Evolutionary conservation across 2,797 vertebrate genomes (phyloP), one percentile per base, ranked within the genome.

Genomic region (Microchirus variegatus): DNA sequence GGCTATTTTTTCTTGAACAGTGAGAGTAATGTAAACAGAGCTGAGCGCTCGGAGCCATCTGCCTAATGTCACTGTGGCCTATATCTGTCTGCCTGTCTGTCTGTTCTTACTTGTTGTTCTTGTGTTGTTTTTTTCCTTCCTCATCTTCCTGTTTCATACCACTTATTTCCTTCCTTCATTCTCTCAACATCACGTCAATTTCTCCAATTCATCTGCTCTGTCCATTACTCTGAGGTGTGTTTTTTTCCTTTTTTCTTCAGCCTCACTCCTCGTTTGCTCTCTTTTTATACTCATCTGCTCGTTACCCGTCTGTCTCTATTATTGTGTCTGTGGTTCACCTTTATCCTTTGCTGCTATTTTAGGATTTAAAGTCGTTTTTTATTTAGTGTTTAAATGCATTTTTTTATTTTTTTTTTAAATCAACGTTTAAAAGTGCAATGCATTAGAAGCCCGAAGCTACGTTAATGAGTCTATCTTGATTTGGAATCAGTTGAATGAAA

Each of bases 21-120:
- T 83, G 82, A 89, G 84, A 86, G 82, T 80, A 92, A 90, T 88
- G 92, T 90, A 91, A 93, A 94, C 90, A 93, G 86, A 90, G 83
- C 82, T 75, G 74, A 90, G 85, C 85, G 66, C 86, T 84, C 38
- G 22, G 67, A 89, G 89, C 91, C 91, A 93, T 93, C 92, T 93
- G 93, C 89, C 86, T 90, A 88, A 90, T 91, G 91, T 93, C 88
- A 88, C 85, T 78, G 80, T 83, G 87, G 87, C 80, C 86, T 80
- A 78, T 78, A 81, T 87, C 75, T 87, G 76, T 77, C 83, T 51
- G 26, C 5, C 71, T 59, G 53, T 70, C 61, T 61, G 12, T 54
- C 70, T 62, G 64, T 56, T 73, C 35, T 62, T 55, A 10, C 63
- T 37, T 53, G 57, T 78, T 70, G 18, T 64, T 51, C 64, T 41